These are phyloP conservation scores for Synanthedon myopaeformis DNA, from an alignment of 2,888 invertebrate genomes.

Conservation along the genomic window DNA sequence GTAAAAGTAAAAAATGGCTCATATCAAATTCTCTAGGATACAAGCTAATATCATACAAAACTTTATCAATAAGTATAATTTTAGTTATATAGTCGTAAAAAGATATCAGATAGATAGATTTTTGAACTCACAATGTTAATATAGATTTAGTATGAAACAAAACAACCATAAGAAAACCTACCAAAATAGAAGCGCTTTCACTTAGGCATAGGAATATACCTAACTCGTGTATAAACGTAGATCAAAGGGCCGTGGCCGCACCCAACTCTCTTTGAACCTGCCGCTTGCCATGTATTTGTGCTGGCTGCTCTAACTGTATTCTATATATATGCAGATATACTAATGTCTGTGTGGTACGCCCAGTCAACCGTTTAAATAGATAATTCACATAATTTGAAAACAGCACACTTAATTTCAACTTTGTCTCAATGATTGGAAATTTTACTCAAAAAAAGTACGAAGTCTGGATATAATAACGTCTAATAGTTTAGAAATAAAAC, in stretches of 20 bases:
- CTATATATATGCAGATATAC: conserved; percentile 1
- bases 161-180: conserved; percentile 29
- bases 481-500: too few relatives aligned
- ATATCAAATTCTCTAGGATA: too few relatives aligned
- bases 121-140: too few relatives aligned
- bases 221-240: conserved; percentile 25
- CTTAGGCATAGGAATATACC: conserved; percentile 23
- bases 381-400: background rate
- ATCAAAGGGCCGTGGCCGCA: conserved; percentile 43
- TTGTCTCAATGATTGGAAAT: too few relatives aligned
- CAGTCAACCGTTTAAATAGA: background rate
- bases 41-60: too few relatives aligned
- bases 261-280: conserved; percentile 38
- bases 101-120: too few relatives aligned
- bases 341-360: conserved; percentile 3
- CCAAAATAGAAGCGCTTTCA: conserved; percentile 47
- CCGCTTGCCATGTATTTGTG: conserved; percentile 25
- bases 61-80: too few relatives aligned
- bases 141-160: background rate
- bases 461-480: too few relatives aligned
- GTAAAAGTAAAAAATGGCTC: too few relatives aligned
- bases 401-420: background rate
- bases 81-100: too few relatives aligned
- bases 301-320: conserved; percentile 6
- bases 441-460: too few relatives aligned